phyloP scores from a whole-genome alignment of 1,140 invertebrate species.

The Drosophila suzukii region DNA sequence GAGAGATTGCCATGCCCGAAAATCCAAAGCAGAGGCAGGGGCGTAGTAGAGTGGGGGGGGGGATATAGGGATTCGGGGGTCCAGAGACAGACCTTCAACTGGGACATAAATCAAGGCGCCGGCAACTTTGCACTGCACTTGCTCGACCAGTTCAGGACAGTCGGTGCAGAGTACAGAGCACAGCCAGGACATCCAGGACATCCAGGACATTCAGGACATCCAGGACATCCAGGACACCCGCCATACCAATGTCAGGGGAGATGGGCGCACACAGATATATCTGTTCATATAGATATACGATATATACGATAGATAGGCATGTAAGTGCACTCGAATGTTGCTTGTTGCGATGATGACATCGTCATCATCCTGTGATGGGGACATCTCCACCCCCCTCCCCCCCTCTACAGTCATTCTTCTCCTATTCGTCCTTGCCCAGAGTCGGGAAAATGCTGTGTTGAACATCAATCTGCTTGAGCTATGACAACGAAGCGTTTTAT shows the following conservation, averaged over 20 bases:
- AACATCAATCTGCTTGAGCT: constrained; percentile 78
- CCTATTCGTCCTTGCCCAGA: constrained; percentile 12
- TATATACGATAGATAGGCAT: constrained; percentile 60
- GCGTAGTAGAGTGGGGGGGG: not conserved
- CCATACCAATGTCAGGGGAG: constrained; percentile 23
- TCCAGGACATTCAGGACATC: constrained; percentile 14
- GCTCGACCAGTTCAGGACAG: constrained; percentile 8
- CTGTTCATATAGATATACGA: constrained; percentile 34
- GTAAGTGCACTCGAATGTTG: constrained; percentile 63
- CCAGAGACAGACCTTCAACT: constrained; percentile 36
- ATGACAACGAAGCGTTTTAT: constrained; percentile 80
- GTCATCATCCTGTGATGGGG: constrained; percentile 26
- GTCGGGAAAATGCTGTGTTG: constrained; percentile 46
- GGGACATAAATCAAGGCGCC: constrained; percentile 62
- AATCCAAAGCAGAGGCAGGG: constrained; percentile 12
- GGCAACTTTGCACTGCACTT: constrained; percentile 61
- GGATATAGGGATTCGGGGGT: not conserved
- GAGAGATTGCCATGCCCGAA: constrained; percentile 51
- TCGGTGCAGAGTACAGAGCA: constrained; percentile 7
- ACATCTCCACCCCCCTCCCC: too few relatives aligned
- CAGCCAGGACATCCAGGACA: constrained; percentile 2
- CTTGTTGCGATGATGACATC: constrained; percentile 56
- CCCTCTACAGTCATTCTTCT: not conserved
- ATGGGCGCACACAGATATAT: constrained; percentile 43
- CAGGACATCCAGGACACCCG: constrained; percentile 14